Conservation (phyloP, 2,888 invertebrate species). For the Syrphus vitripennis region DNA sequence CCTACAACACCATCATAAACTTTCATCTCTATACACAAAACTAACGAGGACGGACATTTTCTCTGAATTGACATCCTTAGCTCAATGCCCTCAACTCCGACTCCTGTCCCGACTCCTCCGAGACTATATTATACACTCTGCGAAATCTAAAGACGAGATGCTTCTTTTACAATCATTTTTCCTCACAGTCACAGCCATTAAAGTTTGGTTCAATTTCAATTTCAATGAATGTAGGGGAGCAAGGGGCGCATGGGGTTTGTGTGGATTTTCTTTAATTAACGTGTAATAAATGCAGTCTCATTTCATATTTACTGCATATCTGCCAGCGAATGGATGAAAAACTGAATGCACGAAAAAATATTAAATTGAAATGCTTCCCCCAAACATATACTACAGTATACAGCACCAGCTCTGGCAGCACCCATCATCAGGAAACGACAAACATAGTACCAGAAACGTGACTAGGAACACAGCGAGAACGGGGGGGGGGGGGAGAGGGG, state of each 20-base stretch:
- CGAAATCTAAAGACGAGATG: slow-evolving; percentile 11
- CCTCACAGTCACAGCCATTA: slow-evolving; percentile 21
- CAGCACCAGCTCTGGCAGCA: background rate
- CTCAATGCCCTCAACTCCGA: slow-evolving; percentile 34
- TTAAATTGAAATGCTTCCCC: slow-evolving; percentile 44
- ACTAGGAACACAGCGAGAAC: slow-evolving; percentile 2
- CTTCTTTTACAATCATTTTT: background rate
- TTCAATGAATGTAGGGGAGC: background rate
- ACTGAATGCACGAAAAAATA: slow-evolving; percentile 32
- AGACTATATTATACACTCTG: background rate
- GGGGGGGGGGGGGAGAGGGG: background rate
- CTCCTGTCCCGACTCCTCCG: no score
- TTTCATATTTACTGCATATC: slow-evolving; percentile 60
- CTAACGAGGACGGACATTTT: slow-evolving; percentile 54
- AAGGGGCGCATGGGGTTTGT: background rate
- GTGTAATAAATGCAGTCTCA: slow-evolving; percentile 67
- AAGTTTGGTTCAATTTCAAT: slow-evolving; percentile 50
- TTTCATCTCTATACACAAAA: slow-evolving; percentile 6
- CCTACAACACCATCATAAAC: background rate
- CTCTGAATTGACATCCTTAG: slow-evolving; percentile 51
- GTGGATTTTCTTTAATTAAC: slow-evolving; percentile 65
- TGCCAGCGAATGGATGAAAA: slow-evolving; percentile 28
- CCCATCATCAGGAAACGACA: background rate
- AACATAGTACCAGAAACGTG: slow-evolving; percentile 9
- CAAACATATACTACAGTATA: background rate